Evolutionary conservation across 2,888 invertebrate genomes (phyloP), one percentile per base, ranked within the genome.

Genomic region (Aethes cnicana): DNA sequence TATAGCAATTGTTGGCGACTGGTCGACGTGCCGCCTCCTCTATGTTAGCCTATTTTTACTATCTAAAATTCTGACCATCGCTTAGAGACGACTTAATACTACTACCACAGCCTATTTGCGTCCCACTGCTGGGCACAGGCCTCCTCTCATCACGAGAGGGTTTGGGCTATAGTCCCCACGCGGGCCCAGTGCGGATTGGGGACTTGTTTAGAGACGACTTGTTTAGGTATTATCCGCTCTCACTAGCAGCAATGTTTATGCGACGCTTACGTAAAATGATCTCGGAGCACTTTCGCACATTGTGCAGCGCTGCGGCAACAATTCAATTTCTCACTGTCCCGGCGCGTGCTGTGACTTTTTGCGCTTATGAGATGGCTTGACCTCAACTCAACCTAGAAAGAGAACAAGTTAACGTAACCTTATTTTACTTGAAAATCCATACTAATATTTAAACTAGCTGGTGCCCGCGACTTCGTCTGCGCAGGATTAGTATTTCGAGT

Each of bases 251-350:
- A 23, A 11, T 35, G 49, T 36, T 42, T 49, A 44, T 37, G 37
- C 36, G 43, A 17, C n/a, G 36, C 25, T 49, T 43, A 16, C 17
- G 25, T 21, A 25, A 50, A 49, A 36, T 41, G 43, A 37, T 37
- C 25, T 25, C 30, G 16, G 18, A 36, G 32, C 37, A 37, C 44
- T 42, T 44, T 44, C 35, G 26, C 50, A 32, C 43, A 49, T 43
- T 50, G 36, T 36, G 21, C 44, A 30, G 25, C 30, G 7, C 26
- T 8, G 17, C 11, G 21, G 20, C 11, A 36, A 37, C 30, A 50
- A 50, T 50, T 50, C 50, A 50, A 50, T 44, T 50, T 50, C 37
- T 50, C 50, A 44, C 44, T 50, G 50, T 50, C 50, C 37, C 4
- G 16, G 21, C 36, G 44, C 26, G 11, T 30, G 23, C 6, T 20